A percentile compares a stretch with the other conserved stretches of the same genome.
Evolutionary conservation across 2,888 invertebrate species (phyloP).

Genomic region (Mechanitis messenoides): DNA sequence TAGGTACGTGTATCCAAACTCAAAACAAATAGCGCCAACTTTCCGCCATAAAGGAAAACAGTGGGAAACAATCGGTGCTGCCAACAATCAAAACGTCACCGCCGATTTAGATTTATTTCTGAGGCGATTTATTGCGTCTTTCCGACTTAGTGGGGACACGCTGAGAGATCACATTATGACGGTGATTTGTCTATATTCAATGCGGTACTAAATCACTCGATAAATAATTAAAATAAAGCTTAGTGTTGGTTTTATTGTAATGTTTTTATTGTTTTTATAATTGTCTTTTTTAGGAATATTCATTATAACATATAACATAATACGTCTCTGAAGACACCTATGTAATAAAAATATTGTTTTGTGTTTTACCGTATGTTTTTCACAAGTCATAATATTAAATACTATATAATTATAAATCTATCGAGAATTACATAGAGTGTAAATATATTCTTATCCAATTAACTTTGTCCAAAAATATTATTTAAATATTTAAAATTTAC

Average conservation of each 20-base stretch:
- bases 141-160: conserved; percentile 25
- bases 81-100: conserved; percentile 51
- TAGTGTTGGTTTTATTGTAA: neutral
- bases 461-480: neutral
- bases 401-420: no score
- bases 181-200: conserved; percentile 28
- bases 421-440: no score
- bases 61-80: conserved; percentile 42
- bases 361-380: no score
- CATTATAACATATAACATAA: no score
- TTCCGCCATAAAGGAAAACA: conserved; percentile 37
- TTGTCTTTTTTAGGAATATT: neutral
- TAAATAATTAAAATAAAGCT: conserved; percentile 19
- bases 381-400: no score
- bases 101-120: conserved; percentile 66
- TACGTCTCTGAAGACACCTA: no score
- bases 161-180: conserved; percentile 26
- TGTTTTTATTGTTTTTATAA: neutral
- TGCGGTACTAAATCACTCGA: conserved; percentile 18
- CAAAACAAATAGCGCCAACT: conserved; percentile 28
- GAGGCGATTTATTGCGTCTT: conserved; percentile 49
- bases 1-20: conserved; percentile 8
- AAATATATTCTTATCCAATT: no score
- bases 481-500: conserved; percentile 31
- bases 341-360: no score